Conservation (phyloP, 2,797 vertebrate species). For the Ispidina picta region DNA sequence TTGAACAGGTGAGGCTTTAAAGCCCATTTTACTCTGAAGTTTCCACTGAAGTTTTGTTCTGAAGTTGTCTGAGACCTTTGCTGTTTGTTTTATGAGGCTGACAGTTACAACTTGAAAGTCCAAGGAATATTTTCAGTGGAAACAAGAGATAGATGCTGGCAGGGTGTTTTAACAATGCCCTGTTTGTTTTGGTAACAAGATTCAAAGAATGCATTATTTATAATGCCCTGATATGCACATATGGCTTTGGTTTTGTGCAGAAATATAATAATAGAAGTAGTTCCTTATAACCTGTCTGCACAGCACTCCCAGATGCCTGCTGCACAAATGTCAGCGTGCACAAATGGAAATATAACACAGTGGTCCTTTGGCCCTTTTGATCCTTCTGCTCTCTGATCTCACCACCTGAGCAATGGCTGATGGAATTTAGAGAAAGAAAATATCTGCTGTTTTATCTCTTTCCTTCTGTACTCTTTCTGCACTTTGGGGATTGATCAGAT, state of each 20-base stretch:
- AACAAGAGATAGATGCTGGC: slow-evolving; percentile 26
- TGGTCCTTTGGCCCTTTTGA: not conserved
- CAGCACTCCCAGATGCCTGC: not conserved
- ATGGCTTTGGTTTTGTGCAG: not conserved
- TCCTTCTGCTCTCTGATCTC: not conserved
- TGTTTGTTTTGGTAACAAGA: slow-evolving; percentile 60
- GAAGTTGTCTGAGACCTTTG: slow-evolving; percentile 29
- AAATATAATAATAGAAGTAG: slow-evolving; percentile 12
- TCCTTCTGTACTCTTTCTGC: not conserved
- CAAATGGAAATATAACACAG: not conserved
- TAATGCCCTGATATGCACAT: slow-evolving; percentile 9
- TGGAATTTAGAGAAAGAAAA: not conserved
- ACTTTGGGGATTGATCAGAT: not conserved
- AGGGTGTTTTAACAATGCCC: slow-evolving; percentile 14
- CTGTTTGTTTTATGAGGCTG: slow-evolving; percentile 28
- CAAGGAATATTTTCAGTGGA: slow-evolving; percentile 47
- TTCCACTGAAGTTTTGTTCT: slow-evolving; percentile 1
- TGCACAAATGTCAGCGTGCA: not conserved
- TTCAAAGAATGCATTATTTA: slow-evolving; percentile 56
- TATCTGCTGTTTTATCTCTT: not conserved
- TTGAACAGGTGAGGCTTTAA: slow-evolving; percentile 60
- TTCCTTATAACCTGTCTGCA: slow-evolving; percentile 10
- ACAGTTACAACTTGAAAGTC: slow-evolving; percentile 36
- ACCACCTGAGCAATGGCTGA: not conserved
- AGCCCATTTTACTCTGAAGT: not conserved